phyloP scores from a whole-genome alignment of 2,113 vertebrate genomes.

The Ursus arctos region DNA sequence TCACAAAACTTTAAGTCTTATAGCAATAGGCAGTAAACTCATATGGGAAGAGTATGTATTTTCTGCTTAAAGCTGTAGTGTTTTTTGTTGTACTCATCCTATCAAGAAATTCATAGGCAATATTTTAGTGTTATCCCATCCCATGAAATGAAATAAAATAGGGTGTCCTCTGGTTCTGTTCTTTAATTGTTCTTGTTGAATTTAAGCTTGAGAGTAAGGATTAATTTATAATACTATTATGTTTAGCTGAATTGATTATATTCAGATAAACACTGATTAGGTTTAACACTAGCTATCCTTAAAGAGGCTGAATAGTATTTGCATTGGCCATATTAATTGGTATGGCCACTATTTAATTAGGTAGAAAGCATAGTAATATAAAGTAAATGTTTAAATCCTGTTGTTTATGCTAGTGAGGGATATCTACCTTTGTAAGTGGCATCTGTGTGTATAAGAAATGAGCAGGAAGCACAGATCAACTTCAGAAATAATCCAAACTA shows the following conservation, averaged over 20 bases:
- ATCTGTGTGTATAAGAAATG: neutral
- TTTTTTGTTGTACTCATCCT: neutral
- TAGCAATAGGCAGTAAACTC: neutral
- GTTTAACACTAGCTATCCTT: conserved; percentile 27
- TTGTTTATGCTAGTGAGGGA: conserved; percentile 10
- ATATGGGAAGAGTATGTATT: neutral
- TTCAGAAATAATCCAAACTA: neutral
- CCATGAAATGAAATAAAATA: neutral
- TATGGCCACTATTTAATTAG: conserved; percentile 7
- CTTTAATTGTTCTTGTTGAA: conserved; percentile 9
- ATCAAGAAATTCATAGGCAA: neutral
- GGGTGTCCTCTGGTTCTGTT: neutral
- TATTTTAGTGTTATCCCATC: neutral
- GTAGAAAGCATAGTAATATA: neutral
- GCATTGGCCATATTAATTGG: neutral
- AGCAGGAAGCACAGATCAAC: neutral
- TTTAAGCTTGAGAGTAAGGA: neutral
- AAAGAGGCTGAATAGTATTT: neutral
- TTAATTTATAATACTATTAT: neutral
- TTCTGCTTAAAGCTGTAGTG: neutral
- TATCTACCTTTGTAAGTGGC: neutral
- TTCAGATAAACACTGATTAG: conserved; percentile 41
- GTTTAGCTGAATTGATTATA: neutral
- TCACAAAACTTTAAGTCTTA: neutral
- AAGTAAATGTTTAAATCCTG: conserved; percentile 43